Conservation (phyloP, 30 jellyfish, hydroid and myxozoan species). For the Turritopsis rubra region DNA sequence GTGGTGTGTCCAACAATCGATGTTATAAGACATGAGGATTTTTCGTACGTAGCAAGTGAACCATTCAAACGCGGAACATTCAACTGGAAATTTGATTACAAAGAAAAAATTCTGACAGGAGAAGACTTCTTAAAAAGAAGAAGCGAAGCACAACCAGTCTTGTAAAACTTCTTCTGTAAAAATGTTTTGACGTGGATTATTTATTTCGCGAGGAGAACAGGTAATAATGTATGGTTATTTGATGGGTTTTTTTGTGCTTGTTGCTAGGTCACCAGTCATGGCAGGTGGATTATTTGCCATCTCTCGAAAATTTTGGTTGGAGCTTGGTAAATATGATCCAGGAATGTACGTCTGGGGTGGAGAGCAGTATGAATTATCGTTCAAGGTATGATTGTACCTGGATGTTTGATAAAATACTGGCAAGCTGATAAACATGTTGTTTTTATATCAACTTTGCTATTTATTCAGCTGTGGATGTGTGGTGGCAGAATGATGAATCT, state of each 20-base stretch:
- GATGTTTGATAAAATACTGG: not conserved
- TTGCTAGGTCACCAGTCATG: conserved; percentile 96
- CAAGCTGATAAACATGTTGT: not conserved
- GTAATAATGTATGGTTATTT: not conserved
- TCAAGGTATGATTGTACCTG: conserved; percentile 39
- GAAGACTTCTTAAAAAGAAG: conserved; percentile 47
- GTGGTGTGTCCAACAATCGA: conserved; percentile 92
- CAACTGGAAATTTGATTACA: conserved; percentile 92
- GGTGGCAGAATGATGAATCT: conserved; percentile 84
- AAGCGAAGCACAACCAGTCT: conserved; percentile 83
- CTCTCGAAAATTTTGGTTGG: conserved; percentile 59
- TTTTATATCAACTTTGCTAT: not conserved
- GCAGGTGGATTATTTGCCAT: conserved; percentile 98
- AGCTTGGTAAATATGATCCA: conserved; percentile 91
- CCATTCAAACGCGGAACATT: conserved; percentile 82
- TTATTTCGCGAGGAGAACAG: no score
- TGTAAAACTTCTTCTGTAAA: no score
- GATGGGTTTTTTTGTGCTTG: not conserved
- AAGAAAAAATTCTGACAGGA: conserved; percentile 73
- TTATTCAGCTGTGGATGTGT: conserved; percentile 96
- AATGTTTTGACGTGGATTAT: no score
- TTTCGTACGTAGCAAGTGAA: conserved; percentile 60
- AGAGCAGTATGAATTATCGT: conserved; percentile 88
- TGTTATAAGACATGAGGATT: conserved; percentile 69
- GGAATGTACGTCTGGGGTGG: conserved; percentile 99